These are phyloP conservation scores for Heteromurus nitidus DNA, from an alignment of 2,888 invertebrate genomes.

Conservation along the genomic window DNA sequence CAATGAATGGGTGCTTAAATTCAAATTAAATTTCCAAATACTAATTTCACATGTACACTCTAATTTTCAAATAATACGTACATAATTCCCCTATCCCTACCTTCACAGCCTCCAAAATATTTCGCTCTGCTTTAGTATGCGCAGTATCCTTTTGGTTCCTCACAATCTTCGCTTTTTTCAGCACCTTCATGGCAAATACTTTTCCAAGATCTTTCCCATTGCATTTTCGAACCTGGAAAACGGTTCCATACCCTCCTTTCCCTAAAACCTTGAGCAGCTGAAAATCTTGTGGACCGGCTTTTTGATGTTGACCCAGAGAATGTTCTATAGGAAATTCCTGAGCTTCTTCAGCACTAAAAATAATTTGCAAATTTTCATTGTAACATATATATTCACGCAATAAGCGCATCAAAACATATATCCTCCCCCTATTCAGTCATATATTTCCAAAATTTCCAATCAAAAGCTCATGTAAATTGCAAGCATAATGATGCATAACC, in stretches of 20 bases:
- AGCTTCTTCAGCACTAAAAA: slow-evolving; percentile 80
- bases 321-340: slow-evolving; percentile 84
- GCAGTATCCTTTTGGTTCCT: slow-evolving; percentile 99
- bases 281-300: slow-evolving; percentile 97
- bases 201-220: slow-evolving; percentile 92
- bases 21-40: slow-evolving; percentile 56
- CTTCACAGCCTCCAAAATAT: slow-evolving; percentile 99
- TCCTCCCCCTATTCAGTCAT: too few species aligned
- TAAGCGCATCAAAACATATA: too few species aligned
- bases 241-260: slow-evolving; percentile 99
- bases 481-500: too few species aligned
- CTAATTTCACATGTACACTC: too few species aligned
- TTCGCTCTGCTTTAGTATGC: slow-evolving; percentile 99
- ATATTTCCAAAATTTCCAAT: too few species aligned
- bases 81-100: too few species aligned
- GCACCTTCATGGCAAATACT: slow-evolving; percentile 99
- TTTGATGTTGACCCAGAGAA: slow-evolving; percentile 89
- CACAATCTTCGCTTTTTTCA: slow-evolving; percentile 97
- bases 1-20: slow-evolving; percentile 97
- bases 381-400: too few species aligned
- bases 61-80: too few species aligned
- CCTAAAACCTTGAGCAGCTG: slow-evolving; percentile 96
- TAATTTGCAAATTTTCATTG: too few species aligned
- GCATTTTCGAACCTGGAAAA: slow-evolving; percentile 94
- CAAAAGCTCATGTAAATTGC: too few species aligned